These are phyloP conservation scores for Sinelater perroti DNA, from an alignment of 2,888 invertebrate species.

Conservation along the genomic window DNA sequence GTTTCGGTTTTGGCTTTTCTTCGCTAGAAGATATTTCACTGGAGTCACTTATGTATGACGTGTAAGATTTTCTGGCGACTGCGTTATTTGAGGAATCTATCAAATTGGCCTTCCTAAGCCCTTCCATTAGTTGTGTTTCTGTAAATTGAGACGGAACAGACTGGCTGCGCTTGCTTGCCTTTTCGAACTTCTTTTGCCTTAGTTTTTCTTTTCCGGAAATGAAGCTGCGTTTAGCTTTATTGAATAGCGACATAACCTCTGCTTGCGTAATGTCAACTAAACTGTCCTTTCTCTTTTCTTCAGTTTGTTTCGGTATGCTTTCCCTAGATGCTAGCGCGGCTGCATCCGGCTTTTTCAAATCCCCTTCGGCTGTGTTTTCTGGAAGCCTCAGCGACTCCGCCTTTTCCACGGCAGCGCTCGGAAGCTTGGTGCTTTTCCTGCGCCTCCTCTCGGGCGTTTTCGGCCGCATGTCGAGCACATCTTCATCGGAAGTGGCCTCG, in stretches of 20 bases:
- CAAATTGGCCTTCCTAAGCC: conserved; percentile 61
- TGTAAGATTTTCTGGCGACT: conserved; percentile 36
- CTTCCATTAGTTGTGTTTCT: conserved; percentile 67
- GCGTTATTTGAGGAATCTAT: conserved; percentile 55
- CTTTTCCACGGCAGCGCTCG: conserved; percentile 9
- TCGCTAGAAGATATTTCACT: conserved; percentile 36
- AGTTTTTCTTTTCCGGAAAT: conserved; percentile 47
- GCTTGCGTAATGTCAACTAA: conserved; percentile 51
- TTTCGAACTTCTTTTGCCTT: conserved; percentile 48
- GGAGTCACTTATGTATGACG: background rate
- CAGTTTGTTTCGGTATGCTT: conserved; percentile 20
- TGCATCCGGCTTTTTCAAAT: conserved; percentile 20
- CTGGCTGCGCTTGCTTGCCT: conserved; percentile 64
- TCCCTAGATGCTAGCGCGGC: conserved; percentile 15
- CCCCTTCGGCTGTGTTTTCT: background rate
- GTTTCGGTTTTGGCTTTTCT: conserved; percentile 46
- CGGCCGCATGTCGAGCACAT: conserved; percentile 45
- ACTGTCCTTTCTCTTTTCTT: conserved; percentile 39
- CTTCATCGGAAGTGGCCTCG: conserved; percentile 57
- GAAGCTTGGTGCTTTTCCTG: conserved; percentile 41
- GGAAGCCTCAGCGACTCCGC: background rate
- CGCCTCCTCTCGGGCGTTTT: conserved; percentile 55
- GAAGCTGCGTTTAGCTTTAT: conserved; percentile 56
- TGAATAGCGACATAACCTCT: conserved; percentile 52
- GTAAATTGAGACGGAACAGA: conserved; percentile 66